A percentile compares a stretch with the other conserved stretches of the same genome.
Conservation (phyloP, 35 echinoderm and acorn worm genomes). For the Antedon bifida region DNA sequence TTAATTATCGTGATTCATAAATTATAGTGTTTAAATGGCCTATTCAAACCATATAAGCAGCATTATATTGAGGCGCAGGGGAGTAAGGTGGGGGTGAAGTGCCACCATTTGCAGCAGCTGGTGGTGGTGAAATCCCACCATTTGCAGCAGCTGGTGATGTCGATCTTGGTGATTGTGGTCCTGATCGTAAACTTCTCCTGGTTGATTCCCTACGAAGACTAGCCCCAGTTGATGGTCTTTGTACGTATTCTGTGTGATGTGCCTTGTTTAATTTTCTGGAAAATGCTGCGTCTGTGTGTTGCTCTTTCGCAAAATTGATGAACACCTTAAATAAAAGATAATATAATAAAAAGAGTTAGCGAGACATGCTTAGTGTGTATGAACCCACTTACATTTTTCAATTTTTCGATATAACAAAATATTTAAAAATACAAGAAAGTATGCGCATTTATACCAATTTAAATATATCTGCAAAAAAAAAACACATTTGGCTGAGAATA, state of each 20-base stretch:
- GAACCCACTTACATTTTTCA: background rate
- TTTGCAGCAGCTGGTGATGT: no score
- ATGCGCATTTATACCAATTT: no score
- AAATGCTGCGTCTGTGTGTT: conserved; percentile 29
- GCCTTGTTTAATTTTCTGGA: background rate
- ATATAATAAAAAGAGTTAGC: no score
- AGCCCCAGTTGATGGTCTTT: background rate
- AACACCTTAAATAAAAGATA: conserved; percentile 51
- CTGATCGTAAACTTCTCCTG: background rate
- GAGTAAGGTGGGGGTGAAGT: no score
- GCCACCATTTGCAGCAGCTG: no score
- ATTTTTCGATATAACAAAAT: background rate
- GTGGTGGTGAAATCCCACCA: no score
- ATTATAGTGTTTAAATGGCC: no score
- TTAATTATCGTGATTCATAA: no score
- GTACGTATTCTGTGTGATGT: background rate
- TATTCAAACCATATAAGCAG: no score
- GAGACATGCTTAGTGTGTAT: no score
- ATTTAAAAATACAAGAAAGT: background rate
- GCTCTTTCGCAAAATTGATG: conserved; percentile 92
- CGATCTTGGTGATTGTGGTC: background rate
- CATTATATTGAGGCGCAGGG: no score
- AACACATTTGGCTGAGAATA: background rate
- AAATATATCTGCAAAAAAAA: no score
- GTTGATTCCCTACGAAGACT: background rate